Evolutionary conservation across 2,797 vertebrate genomes (phyloP).

Genomic region (Rallus crepitans): DNA sequence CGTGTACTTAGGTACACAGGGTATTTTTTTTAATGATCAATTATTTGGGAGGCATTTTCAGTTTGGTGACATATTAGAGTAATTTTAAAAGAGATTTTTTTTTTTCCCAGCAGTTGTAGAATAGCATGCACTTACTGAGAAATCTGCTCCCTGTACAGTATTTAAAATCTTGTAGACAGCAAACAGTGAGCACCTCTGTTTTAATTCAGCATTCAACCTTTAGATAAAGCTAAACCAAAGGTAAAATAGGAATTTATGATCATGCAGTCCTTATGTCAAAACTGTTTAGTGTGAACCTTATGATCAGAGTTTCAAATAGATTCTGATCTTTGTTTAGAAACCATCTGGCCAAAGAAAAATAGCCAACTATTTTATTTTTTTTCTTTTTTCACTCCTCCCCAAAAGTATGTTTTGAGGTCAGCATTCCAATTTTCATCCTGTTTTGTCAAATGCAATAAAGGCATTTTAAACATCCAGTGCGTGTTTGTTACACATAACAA

Average conservation of each 20-base stretch:
- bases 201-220: background rate
- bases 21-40: background rate
- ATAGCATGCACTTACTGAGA: background rate
- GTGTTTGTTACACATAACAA: slow-evolving; percentile 64
- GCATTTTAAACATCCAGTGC: slow-evolving; percentile 35
- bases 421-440: slow-evolving; percentile 52
- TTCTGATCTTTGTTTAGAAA: slow-evolving; percentile 60
- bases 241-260: slow-evolving; percentile 30
- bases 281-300: slow-evolving; percentile 12
- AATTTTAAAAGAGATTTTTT: background rate
- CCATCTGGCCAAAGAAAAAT: slow-evolving; percentile 67
- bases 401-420: slow-evolving; percentile 30
- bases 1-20: background rate
- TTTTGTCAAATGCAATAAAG: slow-evolving; percentile 58
- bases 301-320: slow-evolving; percentile 24
- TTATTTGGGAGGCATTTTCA: background rate
- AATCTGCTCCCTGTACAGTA: background rate
- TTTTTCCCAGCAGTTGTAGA: background rate
- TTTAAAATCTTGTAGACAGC: background rate
- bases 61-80: background rate
- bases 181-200: background rate
- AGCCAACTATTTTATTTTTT: slow-evolving; percentile 49
- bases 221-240: background rate
- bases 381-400: background rate
- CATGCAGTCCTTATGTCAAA: background rate